These are phyloP conservation scores for Drosophila macrothrix DNA, from an alignment of 2,888 invertebrate species.

Conservation along the genomic window DNA sequence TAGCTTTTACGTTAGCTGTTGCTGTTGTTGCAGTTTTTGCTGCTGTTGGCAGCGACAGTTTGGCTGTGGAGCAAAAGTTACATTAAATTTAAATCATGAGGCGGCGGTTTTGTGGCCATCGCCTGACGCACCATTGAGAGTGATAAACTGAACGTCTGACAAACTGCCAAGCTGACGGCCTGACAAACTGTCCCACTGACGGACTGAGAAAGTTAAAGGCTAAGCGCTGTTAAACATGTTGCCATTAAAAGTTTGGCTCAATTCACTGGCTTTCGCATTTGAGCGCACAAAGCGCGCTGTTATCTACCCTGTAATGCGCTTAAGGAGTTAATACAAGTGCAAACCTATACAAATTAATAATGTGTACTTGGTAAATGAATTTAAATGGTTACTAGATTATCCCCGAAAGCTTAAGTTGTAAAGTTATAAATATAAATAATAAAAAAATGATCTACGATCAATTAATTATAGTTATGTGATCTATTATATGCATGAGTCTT, in stretches of 20 bases:
- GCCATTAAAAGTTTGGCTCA: slow-evolving; percentile 69
- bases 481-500: too few species aligned
- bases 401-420: not conserved
- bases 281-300: not conserved
- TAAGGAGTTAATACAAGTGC: not conserved
- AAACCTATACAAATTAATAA: not conserved
- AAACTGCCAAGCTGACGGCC: slow-evolving; percentile 12
- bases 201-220: slow-evolving; percentile 50
- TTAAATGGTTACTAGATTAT: not conserved
- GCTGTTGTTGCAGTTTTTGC: slow-evolving; percentile 11
- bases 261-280: slow-evolving; percentile 16
- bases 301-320: slow-evolving; percentile 1
- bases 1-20: slow-evolving; percentile 55
- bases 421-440: not conserved
- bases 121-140: slow-evolving; percentile 25
- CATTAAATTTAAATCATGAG: slow-evolving; percentile 77
- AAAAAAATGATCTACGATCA: not conserved
- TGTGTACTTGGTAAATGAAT: not conserved
- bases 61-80: slow-evolving; percentile 63
- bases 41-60: slow-evolving; percentile 49
- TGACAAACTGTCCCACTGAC: slow-evolving; percentile 25
- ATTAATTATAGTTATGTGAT: not conserved
- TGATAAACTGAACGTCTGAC: slow-evolving; percentile 33
- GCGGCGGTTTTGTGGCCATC: slow-evolving; percentile 65
- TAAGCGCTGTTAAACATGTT: slow-evolving; percentile 63